phyloP scores from a whole-genome alignment of 2,888 invertebrate species.

The Heteromurus nitidus region DNA sequence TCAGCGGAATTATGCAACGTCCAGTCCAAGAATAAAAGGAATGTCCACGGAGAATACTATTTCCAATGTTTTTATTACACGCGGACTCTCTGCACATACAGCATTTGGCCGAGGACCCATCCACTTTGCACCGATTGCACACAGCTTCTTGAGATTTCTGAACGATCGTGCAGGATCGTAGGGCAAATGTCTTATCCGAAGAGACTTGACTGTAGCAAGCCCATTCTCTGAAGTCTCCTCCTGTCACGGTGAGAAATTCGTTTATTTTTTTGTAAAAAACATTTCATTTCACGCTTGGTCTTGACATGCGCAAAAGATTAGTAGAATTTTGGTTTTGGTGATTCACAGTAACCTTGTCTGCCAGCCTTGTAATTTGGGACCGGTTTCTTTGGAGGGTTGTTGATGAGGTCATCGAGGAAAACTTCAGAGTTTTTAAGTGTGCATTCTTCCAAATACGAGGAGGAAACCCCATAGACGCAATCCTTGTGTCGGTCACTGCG shows the following conservation, averaged over 20 bases:
- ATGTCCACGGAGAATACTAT: neutral
- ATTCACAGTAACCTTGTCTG: no score
- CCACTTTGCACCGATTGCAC: constrained; percentile 1
- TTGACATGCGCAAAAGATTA: no score
- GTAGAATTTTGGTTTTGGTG: no score
- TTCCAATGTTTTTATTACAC: neutral
- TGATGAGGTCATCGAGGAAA: neutral
- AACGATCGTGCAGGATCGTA: constrained; percentile 4
- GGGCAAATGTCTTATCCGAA: neutral
- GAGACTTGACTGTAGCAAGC: neutral
- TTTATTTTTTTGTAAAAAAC: neutral
- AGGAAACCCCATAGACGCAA: no score
- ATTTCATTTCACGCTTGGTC: neutral
- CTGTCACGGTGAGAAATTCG: neutral
- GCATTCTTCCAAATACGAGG: neutral
- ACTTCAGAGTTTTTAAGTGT: neutral
- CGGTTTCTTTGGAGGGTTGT: neutral
- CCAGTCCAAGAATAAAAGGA: neutral
- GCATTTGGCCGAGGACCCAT: neutral
- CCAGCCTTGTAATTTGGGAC: neutral
- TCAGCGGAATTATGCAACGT: neutral
- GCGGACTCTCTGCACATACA: neutral
- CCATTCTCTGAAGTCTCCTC: neutral
- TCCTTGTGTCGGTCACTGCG: constrained; percentile 8
- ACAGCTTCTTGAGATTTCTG: neutral